phyloP scores from a whole-genome alignment of 1,140 invertebrate genomes.

The Drosophila obscura region DNA sequence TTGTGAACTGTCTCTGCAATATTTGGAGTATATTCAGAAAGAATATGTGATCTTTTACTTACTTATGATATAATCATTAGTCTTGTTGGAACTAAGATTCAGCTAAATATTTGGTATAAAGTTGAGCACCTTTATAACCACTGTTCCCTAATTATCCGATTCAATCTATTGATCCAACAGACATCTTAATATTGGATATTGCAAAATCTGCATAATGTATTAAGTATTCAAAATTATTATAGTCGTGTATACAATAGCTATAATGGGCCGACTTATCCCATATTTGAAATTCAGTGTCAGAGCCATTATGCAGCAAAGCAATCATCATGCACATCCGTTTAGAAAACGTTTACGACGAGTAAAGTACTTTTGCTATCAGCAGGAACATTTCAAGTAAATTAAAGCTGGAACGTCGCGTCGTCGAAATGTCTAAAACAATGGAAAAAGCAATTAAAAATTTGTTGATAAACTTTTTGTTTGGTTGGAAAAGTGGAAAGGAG shows the following conservation, averaged over 20 bases:
- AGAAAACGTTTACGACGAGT: slow-evolving; percentile 16
- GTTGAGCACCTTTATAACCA: no score
- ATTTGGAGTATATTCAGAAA: no score
- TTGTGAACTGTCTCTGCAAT: no score
- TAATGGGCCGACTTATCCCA: background rate
- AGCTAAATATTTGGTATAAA: no score
- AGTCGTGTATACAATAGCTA: slow-evolving; percentile 4
- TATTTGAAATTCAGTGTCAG: slow-evolving; percentile 45
- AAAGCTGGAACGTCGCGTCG: slow-evolving; percentile 34
- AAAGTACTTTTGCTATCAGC: slow-evolving; percentile 27
- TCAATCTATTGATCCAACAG: no score
- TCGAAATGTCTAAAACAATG: slow-evolving; percentile 50
- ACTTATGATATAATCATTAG: no score
- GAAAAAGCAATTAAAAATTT: slow-evolving; percentile 73
- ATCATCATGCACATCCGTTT: slow-evolving; percentile 22
- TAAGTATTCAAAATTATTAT: slow-evolving; percentile 1
- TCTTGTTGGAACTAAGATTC: no score
- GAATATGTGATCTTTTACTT: no score
- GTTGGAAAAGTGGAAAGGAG: background rate
- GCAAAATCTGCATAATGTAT: no score
- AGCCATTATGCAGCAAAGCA: slow-evolving; percentile 23
- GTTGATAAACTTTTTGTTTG: slow-evolving; percentile 45
- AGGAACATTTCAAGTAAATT: slow-evolving; percentile 49
- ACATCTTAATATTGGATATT: no score
- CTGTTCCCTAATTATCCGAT: no score